Conservation (phyloP, 53 echinoderm and acorn worm genomes). For the Crossaster papposus region DNA sequence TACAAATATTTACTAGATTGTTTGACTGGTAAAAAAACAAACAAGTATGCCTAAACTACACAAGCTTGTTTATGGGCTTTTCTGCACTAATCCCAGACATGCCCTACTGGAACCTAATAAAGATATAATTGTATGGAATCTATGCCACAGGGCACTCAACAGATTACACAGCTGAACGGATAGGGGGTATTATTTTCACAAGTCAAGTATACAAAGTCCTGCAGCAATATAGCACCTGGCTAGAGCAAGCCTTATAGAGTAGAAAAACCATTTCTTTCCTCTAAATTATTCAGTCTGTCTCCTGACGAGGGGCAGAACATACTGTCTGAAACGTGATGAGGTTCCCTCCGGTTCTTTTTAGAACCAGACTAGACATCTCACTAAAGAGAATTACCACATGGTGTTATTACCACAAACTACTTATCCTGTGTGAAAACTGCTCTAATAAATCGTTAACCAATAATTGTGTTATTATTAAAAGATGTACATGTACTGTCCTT, state of each 20-base stretch:
- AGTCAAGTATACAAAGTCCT: neutral
- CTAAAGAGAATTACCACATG: no score
- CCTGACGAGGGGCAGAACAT: no score
- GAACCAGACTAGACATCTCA: no score
- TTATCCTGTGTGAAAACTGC: no score
- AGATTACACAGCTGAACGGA: neutral
- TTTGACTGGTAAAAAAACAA: neutral
- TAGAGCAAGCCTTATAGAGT: neutral
- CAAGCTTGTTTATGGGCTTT: neutral
- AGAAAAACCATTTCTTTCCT: no score
- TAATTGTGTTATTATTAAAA: no score
- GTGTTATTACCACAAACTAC: no score
- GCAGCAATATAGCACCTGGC: neutral
- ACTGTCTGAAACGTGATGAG: no score
- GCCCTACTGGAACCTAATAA: conserved; percentile 25
- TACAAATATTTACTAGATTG: neutral
- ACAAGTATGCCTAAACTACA: neutral
- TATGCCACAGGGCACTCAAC: neutral
- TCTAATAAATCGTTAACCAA: no score
- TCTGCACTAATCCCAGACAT: conserved; percentile 24
- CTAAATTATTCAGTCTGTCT: no score
- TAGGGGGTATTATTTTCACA: neutral
- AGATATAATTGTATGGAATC: neutral
- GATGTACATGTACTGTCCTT: no score
- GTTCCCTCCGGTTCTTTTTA: no score